Base-by-base conservation (phyloP, 1,140 invertebrate species). In the Drosophila lini region DNA sequence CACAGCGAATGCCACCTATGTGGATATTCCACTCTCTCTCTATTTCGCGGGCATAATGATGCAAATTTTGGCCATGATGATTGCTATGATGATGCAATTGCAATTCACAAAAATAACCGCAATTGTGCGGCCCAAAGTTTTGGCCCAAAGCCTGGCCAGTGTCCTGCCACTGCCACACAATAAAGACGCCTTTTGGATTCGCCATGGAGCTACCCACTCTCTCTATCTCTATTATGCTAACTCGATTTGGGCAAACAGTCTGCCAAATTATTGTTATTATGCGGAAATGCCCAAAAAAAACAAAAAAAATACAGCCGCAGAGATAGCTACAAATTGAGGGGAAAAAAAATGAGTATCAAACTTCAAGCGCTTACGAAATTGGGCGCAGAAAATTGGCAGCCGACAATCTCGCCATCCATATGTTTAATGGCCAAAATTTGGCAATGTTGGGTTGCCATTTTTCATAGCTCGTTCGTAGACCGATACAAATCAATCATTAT, bases 401-500 rank as follows among this genome's bases (percentile, higher is more conserved):
- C 78, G 13, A 61, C 56, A 68, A 65, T 63, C 67, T 55, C 47
- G 28, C 57, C 53, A 65, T 16, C 31, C 47, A 52, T 44, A 67
- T 79, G 68, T 60, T 68, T 88, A 86, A 86, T 88, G 79, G 65
- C 59, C 59, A 69, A 79, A 53, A 55, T 62, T 62, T 62, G n/a
- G 34, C 11, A 8, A 67, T 65, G 32, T 28, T 50, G 42, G 44
- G 44, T 60, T 60, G 44, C 58, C 53, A 56, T 45, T 74, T 57
- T 74, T 61, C 48, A 59, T 68, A 76, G 82, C 83, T 77, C 74
- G 77, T 85, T 85, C 65, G 55, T 42, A 82, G 83, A 74, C 78
- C 65, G 84, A 89, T 89, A 89, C 78, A 89, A 89, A 89, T 89
- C 84, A 89, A 89, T 89, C 85, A 89, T 89, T 89, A 89, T 80